Percentiles rank a stretch among this genome's conserved stretches.
phyloP scores from a whole-genome alignment of 2,797 vertebrate genomes.

The Sebastes itinus region DNA sequence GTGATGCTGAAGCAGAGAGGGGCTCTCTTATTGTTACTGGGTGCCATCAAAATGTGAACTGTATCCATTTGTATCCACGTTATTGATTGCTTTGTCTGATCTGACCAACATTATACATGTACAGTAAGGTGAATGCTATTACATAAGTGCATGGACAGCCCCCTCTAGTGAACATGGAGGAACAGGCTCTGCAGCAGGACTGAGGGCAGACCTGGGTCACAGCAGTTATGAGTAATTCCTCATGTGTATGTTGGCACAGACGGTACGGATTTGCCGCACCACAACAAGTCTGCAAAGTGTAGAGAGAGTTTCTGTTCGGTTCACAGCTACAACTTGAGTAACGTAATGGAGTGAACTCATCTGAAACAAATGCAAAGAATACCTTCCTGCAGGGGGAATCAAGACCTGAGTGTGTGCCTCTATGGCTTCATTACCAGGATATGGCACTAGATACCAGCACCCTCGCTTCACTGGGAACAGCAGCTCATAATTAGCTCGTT shows the following conservation, averaged over 20 bases:
- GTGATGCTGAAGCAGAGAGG: neutral
- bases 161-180: slow-evolving; percentile 77
- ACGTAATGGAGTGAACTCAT: neutral
- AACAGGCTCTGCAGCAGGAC: slow-evolving; percentile 28
- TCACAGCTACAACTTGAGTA: neutral
- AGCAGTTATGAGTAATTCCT: neutral
- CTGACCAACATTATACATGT: neutral
- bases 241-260: neutral
- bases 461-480: slow-evolving; percentile 11
- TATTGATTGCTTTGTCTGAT: neutral
- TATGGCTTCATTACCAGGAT: neutral
- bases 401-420: neutral
- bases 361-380: neutral
- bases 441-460: neutral
- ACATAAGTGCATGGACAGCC: slow-evolving; percentile 67
- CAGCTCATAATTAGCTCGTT: slow-evolving; percentile 28
- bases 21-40: neutral
- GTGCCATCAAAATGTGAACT: neutral
- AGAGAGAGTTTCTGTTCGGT: neutral
- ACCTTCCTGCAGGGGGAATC: neutral
- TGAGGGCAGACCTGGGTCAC: slow-evolving; percentile 29
- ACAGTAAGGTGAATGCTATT: slow-evolving; percentile 1
- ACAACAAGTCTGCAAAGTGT: neutral
- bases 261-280: too few relatives aligned
- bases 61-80: neutral